Evolutionary conservation across 2,113 vertebrate genomes (phyloP).

Genomic region (Cepphus grylle): DNA sequence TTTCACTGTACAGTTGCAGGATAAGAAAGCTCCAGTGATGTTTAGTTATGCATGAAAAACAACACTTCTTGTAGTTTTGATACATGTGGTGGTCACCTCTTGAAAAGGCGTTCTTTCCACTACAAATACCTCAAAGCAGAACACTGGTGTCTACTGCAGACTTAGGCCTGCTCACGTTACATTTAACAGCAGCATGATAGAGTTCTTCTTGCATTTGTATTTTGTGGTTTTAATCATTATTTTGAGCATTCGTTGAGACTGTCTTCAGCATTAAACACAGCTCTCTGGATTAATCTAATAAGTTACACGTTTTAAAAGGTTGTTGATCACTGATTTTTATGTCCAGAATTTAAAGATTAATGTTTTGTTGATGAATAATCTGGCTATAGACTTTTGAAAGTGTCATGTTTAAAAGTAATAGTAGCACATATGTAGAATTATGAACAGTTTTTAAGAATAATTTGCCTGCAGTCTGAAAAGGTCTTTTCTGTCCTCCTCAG

Average conservation of each 20-base stretch:
- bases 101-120: neutral
- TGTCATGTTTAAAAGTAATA: neutral
- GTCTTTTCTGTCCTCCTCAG: neutral
- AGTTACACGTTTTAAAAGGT: neutral
- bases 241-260: neutral
- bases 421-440: neutral
- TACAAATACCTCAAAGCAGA: neutral
- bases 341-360: neutral
- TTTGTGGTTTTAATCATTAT: neutral
- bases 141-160: neutral
- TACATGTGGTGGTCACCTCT: neutral
- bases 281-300: neutral
- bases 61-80: neutral
- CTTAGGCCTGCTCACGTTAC: neutral
- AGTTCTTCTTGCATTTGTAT: neutral
- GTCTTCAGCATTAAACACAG: neutral
- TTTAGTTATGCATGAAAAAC: neutral
- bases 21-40: neutral
- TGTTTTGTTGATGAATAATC: neutral
- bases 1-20: neutral
- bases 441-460: neutral
- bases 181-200: neutral
- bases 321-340: neutral
- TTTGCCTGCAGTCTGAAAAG: neutral
- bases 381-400: neutral